Conservation (phyloP, 2,888 invertebrate species). For the Aphodius sticticus region DNA sequence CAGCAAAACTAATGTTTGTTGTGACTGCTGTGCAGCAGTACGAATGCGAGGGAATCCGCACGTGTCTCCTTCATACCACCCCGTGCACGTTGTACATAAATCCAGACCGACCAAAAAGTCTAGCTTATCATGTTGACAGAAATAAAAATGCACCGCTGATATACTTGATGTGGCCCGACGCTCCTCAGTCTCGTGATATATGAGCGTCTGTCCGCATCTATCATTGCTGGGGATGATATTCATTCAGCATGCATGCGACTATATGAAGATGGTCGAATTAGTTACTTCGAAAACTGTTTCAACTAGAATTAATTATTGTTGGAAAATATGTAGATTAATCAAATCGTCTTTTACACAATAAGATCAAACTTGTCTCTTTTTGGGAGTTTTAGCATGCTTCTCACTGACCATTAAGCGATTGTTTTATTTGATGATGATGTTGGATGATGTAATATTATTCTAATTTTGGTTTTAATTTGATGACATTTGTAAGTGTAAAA, state of each 20-base stretch:
- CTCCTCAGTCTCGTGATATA: conserved; percentile 19
- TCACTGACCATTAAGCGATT: too few relatives aligned
- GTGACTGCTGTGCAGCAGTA: conserved; percentile 5
- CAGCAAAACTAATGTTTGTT: conserved; percentile 12
- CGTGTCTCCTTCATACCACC: background rate
- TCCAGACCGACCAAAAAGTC: conserved; percentile 40
- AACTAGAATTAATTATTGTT: too few relatives aligned
- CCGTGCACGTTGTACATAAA: conserved; percentile 37
- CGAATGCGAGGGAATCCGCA: background rate
- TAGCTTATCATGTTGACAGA: conserved; percentile 50
- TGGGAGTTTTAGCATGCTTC: too few relatives aligned
- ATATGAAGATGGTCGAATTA: background rate
- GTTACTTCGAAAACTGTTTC: background rate
- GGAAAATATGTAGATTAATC: too few relatives aligned
- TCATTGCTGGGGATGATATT: conserved; percentile 5
- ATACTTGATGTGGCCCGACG: conserved; percentile 40
- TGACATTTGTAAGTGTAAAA: too few relatives aligned
- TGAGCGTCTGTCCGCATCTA: conserved; percentile 15
- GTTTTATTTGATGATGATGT: too few relatives aligned
- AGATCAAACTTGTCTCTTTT: too few relatives aligned
- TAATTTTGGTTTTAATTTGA: too few relatives aligned
- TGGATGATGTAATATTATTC: too few relatives aligned
- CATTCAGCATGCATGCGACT: background rate
- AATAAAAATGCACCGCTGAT: conserved; percentile 48
- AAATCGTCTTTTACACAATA: too few relatives aligned